Evolutionary conservation across 92 coral and sea anemone genomes (phyloP).

Genomic region (Phymanthus crucifer): DNA sequence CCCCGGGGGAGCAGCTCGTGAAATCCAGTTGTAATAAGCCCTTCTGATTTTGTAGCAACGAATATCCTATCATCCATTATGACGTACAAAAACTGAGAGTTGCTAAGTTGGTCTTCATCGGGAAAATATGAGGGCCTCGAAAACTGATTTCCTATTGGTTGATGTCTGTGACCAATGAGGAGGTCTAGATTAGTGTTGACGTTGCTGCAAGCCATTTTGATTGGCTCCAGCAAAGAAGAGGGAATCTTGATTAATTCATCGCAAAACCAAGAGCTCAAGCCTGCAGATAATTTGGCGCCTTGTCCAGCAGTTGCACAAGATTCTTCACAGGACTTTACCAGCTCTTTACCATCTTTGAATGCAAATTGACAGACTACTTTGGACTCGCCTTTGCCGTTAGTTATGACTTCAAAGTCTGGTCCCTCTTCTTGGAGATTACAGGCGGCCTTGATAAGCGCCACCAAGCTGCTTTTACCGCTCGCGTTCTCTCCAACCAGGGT

Average conservation of each 20-base stretch:
- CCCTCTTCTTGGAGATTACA: slow-evolving; percentile 78
- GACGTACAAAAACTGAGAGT: slow-evolving; percentile 70
- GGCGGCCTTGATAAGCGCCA: slow-evolving; percentile 85
- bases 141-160: slow-evolving; percentile 14
- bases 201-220: slow-evolving; percentile 33
- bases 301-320: slow-evolving; percentile 45
- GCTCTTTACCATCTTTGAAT: slow-evolving; percentile 59
- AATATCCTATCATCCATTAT: slow-evolving; percentile 55
- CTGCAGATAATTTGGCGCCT: slow-evolving; percentile 44
- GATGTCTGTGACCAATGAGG: slow-evolving; percentile 65
- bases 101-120: slow-evolving; percentile 7
- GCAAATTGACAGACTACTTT: slow-evolving; percentile 82
- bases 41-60: slow-evolving; percentile 59
- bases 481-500: slow-evolving; percentile 93
- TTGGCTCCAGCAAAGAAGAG: slow-evolving; percentile 31
- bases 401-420: slow-evolving; percentile 67
- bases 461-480: slow-evolving; percentile 88
- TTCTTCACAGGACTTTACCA: slow-evolving; percentile 44
- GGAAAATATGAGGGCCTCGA: slow-evolving; percentile 14
- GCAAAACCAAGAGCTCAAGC: slow-evolving; percentile 90
- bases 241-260: slow-evolving; percentile 79
- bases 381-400: slow-evolving; percentile 41
- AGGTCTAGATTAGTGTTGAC: slow-evolving; percentile 44
- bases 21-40: slow-evolving; percentile 51
- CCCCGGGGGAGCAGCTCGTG: slow-evolving; percentile 84